Evolutionary conservation across 2,888 invertebrate species (phyloP).

Genomic region (Arge pagana): DNA sequence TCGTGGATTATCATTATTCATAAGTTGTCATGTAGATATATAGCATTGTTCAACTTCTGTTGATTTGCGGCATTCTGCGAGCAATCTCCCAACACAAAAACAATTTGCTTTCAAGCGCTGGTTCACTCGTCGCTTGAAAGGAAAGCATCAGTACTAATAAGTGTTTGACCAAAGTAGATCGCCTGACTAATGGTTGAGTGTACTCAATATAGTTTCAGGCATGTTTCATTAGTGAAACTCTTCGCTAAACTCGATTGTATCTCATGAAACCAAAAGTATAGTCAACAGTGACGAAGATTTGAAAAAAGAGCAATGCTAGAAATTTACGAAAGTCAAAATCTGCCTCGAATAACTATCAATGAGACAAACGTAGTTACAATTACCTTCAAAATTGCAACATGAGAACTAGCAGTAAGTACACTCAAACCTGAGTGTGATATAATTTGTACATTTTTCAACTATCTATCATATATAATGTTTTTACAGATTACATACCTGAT

Average conservation of each 20-base stretch:
- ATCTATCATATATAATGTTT: constrained; percentile 15
- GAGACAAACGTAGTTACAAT: too few species aligned
- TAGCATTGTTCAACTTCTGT: constrained; percentile 42
- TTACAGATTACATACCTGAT: constrained; percentile 47
- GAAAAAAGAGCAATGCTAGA: background rate
- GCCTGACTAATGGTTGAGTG: constrained; percentile 7
- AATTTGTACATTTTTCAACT: background rate
- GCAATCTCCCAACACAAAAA: constrained; percentile 52
- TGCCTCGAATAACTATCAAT: too few species aligned
- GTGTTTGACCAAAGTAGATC: constrained; percentile 37
- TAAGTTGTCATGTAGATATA: constrained; percentile 7
- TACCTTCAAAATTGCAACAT: too few species aligned
- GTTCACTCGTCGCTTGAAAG: constrained; percentile 56
- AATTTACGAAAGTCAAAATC: too few species aligned
- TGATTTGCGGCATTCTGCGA: constrained; percentile 49
- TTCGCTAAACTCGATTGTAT: background rate
- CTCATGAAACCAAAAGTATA: constrained; percentile 10
- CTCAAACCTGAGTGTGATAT: constrained; percentile 1
- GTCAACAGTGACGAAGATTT: constrained; percentile 22
- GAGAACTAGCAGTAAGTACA: constrained; percentile 4
- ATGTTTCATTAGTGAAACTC: background rate
- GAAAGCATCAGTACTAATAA: constrained; percentile 54
- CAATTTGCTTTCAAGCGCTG: constrained; percentile 55
- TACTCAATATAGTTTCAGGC: constrained; percentile 3
- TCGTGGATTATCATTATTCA: constrained; percentile 15